Evolutionary conservation across 2,113 vertebrate species (phyloP).

Genomic region (Ophiodon elongatus): DNA sequence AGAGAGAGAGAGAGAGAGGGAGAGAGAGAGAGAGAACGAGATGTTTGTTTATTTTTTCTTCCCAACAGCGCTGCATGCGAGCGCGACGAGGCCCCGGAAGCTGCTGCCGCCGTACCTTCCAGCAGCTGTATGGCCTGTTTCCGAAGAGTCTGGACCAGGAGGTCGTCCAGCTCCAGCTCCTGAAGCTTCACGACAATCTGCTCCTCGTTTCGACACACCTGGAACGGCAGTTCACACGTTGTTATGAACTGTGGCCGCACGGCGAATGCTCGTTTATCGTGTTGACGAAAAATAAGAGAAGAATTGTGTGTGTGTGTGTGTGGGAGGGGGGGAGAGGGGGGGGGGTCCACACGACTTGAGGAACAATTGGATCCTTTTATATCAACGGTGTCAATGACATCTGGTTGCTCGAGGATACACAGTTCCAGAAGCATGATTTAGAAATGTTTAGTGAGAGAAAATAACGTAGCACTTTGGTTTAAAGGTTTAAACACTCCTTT

Average conservation of each 20-base stretch:
- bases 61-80: not conserved
- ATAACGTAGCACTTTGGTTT: not conserved
- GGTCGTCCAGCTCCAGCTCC: slow-evolving; percentile 93
- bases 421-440: not conserved
- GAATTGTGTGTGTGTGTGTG: no score
- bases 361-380: not conserved
- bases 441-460: not conserved
- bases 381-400: not conserved
- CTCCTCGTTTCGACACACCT: slow-evolving; percentile 97
- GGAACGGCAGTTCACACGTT: not conserved
- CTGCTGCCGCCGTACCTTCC: slow-evolving; percentile 86
- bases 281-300: not conserved
- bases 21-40: no score
- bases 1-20: not conserved
- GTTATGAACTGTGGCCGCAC: not conserved
- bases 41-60: not conserved
- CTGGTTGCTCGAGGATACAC: not conserved
- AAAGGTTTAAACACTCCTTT: slow-evolving; percentile 30
- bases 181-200: slow-evolving; percentile 95
- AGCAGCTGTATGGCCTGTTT: slow-evolving; percentile 95
- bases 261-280: not conserved
- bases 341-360: not conserved
- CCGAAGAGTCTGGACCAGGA: slow-evolving; percentile 92
- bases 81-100: not conserved
- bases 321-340: no score